Evolutionary conservation across 1,140 invertebrate species (phyloP).

Genomic region (Arctopsyche grandis): DNA sequence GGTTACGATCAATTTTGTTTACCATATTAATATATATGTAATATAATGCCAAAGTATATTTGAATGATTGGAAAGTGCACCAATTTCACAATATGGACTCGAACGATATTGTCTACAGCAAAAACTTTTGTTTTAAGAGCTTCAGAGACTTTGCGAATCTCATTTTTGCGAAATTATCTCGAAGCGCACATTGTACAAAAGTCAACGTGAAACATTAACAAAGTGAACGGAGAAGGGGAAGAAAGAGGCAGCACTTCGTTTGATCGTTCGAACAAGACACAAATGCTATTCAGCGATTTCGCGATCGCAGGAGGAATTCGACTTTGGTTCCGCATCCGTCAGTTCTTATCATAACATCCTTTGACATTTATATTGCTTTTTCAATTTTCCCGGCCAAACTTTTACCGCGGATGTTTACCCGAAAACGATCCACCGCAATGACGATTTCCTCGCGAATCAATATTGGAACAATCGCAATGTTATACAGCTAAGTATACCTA

Average conservation of each 20-base stretch:
- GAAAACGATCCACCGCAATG: too few relatives aligned
- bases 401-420: neutral
- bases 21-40: too few relatives aligned
- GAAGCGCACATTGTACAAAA: too few relatives aligned
- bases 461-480: neutral
- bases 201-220: too few relatives aligned
- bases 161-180: too few relatives aligned
- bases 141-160: too few relatives aligned
- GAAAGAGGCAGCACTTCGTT: neutral
- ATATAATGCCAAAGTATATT: too few relatives aligned
- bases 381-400: slow-evolving; percentile 11
- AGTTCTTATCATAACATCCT: slow-evolving; percentile 25
- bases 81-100: too few relatives aligned
- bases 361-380: slow-evolving; percentile 32
- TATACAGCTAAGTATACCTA: neutral
- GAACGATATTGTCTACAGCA: too few relatives aligned
- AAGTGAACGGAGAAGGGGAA: neutral
- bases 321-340: neutral
- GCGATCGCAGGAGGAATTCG: neutral
- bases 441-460: neutral
- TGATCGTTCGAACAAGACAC: slow-evolving; percentile 8
- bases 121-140: too few relatives aligned
- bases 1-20: too few relatives aligned
- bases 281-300: neutral
- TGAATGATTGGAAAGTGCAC: too few relatives aligned